A percentile compares a stretch with the other conserved stretches of the same genome.
Evolutionary conservation across 1,140 invertebrate species (phyloP).

Genomic region (Sogatella furcifera): DNA sequence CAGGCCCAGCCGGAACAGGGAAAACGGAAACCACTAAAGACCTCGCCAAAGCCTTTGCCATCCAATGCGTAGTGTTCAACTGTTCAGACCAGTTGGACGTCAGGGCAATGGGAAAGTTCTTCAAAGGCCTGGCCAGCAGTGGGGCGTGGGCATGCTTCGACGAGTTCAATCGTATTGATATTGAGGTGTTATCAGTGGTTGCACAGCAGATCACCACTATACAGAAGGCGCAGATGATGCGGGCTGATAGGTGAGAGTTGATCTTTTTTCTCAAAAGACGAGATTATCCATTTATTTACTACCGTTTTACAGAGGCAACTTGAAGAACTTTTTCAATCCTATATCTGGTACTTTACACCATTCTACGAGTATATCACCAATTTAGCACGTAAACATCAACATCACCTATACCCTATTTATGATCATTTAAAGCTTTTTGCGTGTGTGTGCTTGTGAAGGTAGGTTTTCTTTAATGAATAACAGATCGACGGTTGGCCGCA

Average conservation of each 20-base stretch:
- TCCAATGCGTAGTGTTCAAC: conserved; percentile 67
- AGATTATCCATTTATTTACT: too few relatives aligned
- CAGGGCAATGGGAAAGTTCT: conserved; percentile 57
- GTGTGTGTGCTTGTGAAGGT: too few relatives aligned
- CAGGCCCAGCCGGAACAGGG: conserved; percentile 54
- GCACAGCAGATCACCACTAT: conserved; percentile 53
- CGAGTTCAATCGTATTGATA: conserved; percentile 64
- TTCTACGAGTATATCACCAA: too few relatives aligned
- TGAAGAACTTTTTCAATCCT: too few relatives aligned
- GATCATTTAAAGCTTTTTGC: too few relatives aligned
- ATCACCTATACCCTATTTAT: too few relatives aligned
- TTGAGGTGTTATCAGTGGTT: conserved; percentile 50
- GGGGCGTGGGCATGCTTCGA: conserved; percentile 70
- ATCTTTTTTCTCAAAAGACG: too few relatives aligned
- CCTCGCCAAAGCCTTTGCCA: conserved; percentile 59
- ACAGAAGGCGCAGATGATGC: conserved; percentile 40
- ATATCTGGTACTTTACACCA: too few relatives aligned
- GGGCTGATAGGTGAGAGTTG: conserved; percentile 28
- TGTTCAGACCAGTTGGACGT: conserved; percentile 64
- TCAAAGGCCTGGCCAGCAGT: conserved; percentile 46
- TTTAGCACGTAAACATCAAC: too few relatives aligned
- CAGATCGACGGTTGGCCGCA: too few relatives aligned
- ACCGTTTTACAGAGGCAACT: too few relatives aligned
- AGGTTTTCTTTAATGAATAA: too few relatives aligned
- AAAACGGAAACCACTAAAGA: conserved; percentile 69